Evolutionary conservation across 2,888 invertebrate species (phyloP).

Genomic region (Dermolepida albohirtum): DNA sequence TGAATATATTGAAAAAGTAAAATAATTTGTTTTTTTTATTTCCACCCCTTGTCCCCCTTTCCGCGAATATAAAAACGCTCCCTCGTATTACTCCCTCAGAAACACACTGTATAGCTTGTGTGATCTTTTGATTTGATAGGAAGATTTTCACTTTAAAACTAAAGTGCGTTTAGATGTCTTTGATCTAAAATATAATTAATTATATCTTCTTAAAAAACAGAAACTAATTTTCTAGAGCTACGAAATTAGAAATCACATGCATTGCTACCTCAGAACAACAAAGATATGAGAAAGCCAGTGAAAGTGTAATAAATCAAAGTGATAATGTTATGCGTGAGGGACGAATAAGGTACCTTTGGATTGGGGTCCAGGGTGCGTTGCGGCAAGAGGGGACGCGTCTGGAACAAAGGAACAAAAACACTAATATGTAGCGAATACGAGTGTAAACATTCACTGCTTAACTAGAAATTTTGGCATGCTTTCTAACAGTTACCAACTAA

Average conservation of each 20-base stretch:
- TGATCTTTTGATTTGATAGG: too few relatives aligned
- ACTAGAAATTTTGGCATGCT: slow-evolving; percentile 32
- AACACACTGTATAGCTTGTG: too few relatives aligned
- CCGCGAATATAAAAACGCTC: too few relatives aligned
- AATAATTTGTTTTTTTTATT: too few relatives aligned
- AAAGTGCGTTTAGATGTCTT: too few relatives aligned
- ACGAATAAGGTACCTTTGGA: slow-evolving; percentile 61
- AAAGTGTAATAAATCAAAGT: slow-evolving; percentile 53
- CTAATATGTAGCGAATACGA: slow-evolving; percentile 59
- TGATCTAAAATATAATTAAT: too few relatives aligned
- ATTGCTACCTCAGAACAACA: slow-evolving; percentile 47
- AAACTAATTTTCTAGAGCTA: slow-evolving; percentile 28
- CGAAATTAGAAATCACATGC: slow-evolving; percentile 48
- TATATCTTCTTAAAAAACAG: too few relatives aligned
- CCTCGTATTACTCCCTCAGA: too few relatives aligned
- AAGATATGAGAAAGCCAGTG: slow-evolving; percentile 48
- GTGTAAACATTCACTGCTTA: slow-evolving; percentile 20
- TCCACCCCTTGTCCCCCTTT: too few relatives aligned
- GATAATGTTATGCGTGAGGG: slow-evolving; percentile 53
- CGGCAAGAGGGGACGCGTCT: slow-evolving; percentile 64
- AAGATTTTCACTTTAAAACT: too few relatives aligned
- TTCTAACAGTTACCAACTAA: slow-evolving; percentile 7
- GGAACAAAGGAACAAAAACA: slow-evolving; percentile 64
- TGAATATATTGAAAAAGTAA: too few relatives aligned
- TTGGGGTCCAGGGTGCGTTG: slow-evolving; percentile 63